Base-by-base conservation (phyloP, 2,888 invertebrate species). In the Melolontha melolontha region DNA sequence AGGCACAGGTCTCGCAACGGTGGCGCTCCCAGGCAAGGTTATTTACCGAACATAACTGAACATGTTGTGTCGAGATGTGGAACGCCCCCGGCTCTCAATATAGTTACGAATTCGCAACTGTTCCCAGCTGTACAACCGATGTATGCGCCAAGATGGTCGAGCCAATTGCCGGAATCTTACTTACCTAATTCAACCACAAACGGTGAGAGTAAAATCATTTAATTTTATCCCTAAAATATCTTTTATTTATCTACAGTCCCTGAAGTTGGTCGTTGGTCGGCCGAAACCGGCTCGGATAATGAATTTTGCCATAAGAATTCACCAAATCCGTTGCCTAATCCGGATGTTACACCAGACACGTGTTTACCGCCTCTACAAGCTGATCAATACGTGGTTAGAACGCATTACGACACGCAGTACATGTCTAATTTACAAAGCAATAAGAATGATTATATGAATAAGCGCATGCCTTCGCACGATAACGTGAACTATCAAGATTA, bases 231-330 rank as follows among this genome's bases (percentile, higher is more conserved):
- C 4, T 10, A 34, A 12, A 42, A 12, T 40, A 59, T n/a, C 11
- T 75, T 76, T 55, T 68, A 80, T 34, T 2, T 34, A 10, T 34
- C 1, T 62, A 17, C 47, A 16, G 81, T 82, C 63, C 78, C 80
- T 55, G 84, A 84, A 78, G 80, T 84, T 1, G 87, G 91, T 14
- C 88, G 92, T 40, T 93, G 93, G 93, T 92, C 92, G 0, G 92
- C 91, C 67, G 92, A 92, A 72, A 92, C 92, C 0, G 91, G 89
- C 6, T 92, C 93, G 0, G 93, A 93, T 78, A 91, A 90, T 76
- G 92, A 92, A 76, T 87, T 88, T 39, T 87, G 87, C 66, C 85
- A 85, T 59, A 88, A 68, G 89, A 80, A 79, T 67, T 89, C 89
- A 39, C 92, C 92, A 0, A 90, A 93, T 75, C 90, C 90, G 1